Percentiles rank a stretch among this genome's conserved stretches.
These are phyloP conservation scores for Laothoe populi DNA, from an alignment of 2,888 invertebrate species.

Conservation along the genomic window DNA sequence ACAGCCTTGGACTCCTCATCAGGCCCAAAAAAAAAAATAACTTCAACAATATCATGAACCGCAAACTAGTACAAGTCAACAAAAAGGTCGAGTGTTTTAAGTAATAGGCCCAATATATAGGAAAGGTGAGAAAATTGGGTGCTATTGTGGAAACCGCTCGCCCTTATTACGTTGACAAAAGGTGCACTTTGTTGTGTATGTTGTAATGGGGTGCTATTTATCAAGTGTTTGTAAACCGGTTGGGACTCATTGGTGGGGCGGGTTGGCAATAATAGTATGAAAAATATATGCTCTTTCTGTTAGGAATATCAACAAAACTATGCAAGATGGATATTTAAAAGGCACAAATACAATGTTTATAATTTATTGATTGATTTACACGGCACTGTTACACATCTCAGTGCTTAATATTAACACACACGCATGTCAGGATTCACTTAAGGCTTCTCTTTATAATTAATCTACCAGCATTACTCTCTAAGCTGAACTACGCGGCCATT, in stretches of 20 bases:
- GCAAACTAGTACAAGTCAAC: conserved; percentile 33
- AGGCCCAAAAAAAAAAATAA: neutral
- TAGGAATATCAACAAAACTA: no score
- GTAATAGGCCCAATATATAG: conserved; percentile 59
- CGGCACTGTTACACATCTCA: no score
- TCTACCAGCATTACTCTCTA: no score
- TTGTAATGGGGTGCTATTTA: conserved; percentile 61
- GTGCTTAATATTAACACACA: no score
- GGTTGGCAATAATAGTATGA: neutral
- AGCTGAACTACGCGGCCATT: no score
- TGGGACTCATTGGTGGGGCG: conserved; percentile 24
- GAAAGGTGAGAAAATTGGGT: conserved; percentile 56
- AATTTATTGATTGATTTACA: no score
- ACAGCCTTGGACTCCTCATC: no score
- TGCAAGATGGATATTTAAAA: no score
- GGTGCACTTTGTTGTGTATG: conserved; percentile 63
- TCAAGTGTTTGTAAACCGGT: conserved; percentile 51
- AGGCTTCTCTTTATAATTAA: no score
- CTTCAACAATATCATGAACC: neutral
- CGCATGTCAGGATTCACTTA: no score
- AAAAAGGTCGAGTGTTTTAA: conserved; percentile 50
- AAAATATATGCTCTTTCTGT: no score
- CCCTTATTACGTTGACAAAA: conserved; percentile 60
- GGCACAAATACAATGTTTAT: no score
- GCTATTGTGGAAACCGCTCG: conserved; percentile 54